phyloP scores from a whole-genome alignment of 1,140 invertebrate species.

The Maniola jurtina region DNA sequence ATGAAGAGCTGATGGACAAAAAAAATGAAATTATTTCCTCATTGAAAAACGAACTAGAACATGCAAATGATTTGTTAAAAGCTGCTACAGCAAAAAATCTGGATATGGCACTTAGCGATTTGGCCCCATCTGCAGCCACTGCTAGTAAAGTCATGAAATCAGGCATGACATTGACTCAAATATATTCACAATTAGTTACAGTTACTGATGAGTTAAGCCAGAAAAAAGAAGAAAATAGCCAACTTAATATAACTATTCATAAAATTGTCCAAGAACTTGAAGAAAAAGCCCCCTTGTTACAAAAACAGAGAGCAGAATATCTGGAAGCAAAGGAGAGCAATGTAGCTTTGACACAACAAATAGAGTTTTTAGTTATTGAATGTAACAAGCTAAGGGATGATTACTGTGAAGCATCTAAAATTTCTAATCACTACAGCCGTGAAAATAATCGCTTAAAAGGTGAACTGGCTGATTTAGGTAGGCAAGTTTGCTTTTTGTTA shows the following conservation, averaged over 20 bases:
- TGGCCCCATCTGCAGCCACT: conserved; percentile 92
- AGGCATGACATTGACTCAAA: conserved; percentile 92
- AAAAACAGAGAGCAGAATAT: conserved; percentile 89
- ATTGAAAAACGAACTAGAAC: conserved; percentile 87
- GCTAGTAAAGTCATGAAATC: conserved; percentile 89
- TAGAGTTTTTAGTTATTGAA: conserved; percentile 89
- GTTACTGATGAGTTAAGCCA: conserved; percentile 85
- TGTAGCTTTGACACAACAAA: conserved; percentile 83
- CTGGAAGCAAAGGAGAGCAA: conserved; percentile 86
- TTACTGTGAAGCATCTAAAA: conserved; percentile 84
- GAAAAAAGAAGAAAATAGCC: conserved; percentile 89
- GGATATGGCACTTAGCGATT: conserved; percentile 87
- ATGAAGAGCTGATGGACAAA: conserved; percentile 82
- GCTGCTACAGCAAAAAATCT: conserved; percentile 84
- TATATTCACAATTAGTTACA: conserved; percentile 92
- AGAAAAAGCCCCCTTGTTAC: conserved; percentile 90
- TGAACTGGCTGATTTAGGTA: conserved; percentile 86
- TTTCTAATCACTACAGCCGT: conserved; percentile 82
- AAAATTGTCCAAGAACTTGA: conserved; percentile 91
- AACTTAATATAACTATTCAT: conserved; percentile 88
- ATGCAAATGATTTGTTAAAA: conserved; percentile 90
- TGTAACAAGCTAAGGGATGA: conserved; percentile 85
- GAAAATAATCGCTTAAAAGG: conserved; percentile 89
- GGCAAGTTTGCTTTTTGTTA: conserved; percentile 90
- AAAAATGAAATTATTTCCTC: conserved; percentile 86